A percentile compares a stretch with the other conserved stretches of the same genome.
phyloP scores from a whole-genome alignment of 2,113 vertebrate species.

The Mesoclemmys tuberculata region DNA sequence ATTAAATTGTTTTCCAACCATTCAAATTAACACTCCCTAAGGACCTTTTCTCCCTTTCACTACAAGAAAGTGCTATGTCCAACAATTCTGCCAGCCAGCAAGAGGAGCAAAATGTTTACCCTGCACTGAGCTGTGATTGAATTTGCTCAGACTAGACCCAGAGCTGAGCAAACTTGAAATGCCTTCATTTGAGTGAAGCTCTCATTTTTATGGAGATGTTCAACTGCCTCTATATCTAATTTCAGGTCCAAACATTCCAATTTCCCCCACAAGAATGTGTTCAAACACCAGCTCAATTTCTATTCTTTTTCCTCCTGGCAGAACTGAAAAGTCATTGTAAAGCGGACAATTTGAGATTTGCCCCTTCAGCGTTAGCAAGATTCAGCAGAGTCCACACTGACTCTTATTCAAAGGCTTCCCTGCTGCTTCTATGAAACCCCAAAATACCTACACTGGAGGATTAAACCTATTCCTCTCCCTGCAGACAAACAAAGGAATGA shows the following conservation, averaged over 20 bases:
- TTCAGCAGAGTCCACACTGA: not conserved
- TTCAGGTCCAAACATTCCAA: constrained; percentile 48
- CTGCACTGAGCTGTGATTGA: not conserved
- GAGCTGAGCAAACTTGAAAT: constrained; percentile 5
- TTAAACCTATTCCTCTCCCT: constrained; percentile 14
- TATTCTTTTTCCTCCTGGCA: constrained; percentile 15
- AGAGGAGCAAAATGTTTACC: not conserved
- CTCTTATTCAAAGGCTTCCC: not conserved
- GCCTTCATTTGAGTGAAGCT: not conserved
- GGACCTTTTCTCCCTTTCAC: no score
- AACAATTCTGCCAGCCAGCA: not conserved
- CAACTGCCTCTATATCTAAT: constrained; percentile 22
- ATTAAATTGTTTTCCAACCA: not conserved
- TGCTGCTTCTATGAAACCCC: not conserved
- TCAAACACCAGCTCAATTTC: constrained; percentile 18
- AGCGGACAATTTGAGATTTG: constrained; percentile 4
- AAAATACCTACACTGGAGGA: not conserved
- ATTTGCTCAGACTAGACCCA: not conserved
- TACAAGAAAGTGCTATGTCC: not conserved
- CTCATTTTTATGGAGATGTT: constrained; percentile 11
- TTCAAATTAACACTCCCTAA: not conserved
- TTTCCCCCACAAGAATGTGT: constrained; percentile 44
- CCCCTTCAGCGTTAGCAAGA: constrained; percentile 17
- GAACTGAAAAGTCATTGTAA: not conserved
- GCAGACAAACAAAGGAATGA: constrained; percentile 14